Conservation (phyloP, 64 coral and sea anemone species). For the Actinia equina region DNA sequence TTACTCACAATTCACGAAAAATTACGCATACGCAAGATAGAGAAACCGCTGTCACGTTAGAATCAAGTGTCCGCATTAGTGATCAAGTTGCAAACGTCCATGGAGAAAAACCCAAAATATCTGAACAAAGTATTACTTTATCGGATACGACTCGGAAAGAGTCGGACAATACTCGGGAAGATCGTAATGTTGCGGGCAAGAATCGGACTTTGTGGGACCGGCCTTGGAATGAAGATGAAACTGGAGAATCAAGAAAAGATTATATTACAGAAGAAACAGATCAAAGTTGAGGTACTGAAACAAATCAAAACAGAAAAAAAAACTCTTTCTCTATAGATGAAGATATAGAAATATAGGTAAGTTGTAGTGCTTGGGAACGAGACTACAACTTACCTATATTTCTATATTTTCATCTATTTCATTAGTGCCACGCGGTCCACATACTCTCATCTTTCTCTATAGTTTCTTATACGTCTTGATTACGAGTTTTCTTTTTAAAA, state of each 20-base stretch:
- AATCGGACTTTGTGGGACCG: not conserved
- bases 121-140: not conserved
- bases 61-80: not conserved
- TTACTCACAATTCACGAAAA: not conserved
- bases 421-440: no score
- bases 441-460: no score
- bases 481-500: not conserved
- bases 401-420: no score
- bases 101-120: not conserved
- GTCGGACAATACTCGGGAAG: conserved; percentile 3
- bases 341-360: no score
- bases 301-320: not conserved
- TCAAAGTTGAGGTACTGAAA: conserved; percentile 1
- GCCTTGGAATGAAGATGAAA: not conserved
- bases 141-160: not conserved
- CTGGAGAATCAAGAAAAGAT: not conserved
- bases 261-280: not conserved
- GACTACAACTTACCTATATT: no score
- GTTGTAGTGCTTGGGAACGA: no score
- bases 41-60: not conserved
- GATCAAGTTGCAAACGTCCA: conserved; percentile 8
- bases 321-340: no score
- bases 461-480: not conserved
- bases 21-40: conserved; percentile 3
- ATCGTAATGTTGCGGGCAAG: not conserved